phyloP scores from a whole-genome alignment of 2,797 vertebrate species.

The Lepilemur septentrionalis region DNA sequence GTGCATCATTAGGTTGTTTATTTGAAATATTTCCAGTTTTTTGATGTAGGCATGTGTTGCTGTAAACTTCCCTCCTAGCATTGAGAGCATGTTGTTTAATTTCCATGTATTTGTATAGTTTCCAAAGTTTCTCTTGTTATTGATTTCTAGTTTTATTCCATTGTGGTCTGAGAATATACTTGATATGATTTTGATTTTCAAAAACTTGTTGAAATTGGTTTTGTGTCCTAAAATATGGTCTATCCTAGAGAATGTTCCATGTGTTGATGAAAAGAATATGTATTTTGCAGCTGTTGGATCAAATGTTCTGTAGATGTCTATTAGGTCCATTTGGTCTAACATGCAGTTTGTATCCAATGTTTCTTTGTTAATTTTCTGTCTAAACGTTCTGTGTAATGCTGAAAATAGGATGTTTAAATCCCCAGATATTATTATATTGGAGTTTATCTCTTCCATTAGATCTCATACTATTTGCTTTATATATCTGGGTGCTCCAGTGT shows the following conservation, averaged over 20 bases:
- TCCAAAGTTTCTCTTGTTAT: too few species aligned
- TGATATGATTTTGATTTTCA: not conserved
- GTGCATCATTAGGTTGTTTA: not conserved
- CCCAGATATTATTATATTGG: not conserved
- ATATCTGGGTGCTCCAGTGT: not conserved
- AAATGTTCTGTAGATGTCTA: not conserved
- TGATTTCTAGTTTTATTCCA: not conserved
- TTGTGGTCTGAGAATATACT: not conserved
- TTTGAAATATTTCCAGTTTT: not conserved
- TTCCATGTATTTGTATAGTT: not conserved
- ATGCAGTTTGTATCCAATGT: not conserved
- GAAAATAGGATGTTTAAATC: not conserved
- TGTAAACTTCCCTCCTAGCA: not conserved
- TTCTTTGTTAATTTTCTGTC: not conserved
- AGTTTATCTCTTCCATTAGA: not conserved
- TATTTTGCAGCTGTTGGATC: not conserved
- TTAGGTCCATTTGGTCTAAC: not conserved
- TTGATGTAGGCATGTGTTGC: not conserved
- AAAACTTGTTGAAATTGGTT: not conserved
- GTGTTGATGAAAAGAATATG: not conserved
- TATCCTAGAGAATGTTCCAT: not conserved
- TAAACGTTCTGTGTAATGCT: not conserved
- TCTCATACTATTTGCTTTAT: not conserved
- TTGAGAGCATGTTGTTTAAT: not conserved
- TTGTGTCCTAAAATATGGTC: not conserved